Percentiles rank a stretch among this genome's conserved stretches.
Conservation (phyloP, 37 sponge, comb jelly and placozoan species). For the Mnemiopsis leidyi region DNA sequence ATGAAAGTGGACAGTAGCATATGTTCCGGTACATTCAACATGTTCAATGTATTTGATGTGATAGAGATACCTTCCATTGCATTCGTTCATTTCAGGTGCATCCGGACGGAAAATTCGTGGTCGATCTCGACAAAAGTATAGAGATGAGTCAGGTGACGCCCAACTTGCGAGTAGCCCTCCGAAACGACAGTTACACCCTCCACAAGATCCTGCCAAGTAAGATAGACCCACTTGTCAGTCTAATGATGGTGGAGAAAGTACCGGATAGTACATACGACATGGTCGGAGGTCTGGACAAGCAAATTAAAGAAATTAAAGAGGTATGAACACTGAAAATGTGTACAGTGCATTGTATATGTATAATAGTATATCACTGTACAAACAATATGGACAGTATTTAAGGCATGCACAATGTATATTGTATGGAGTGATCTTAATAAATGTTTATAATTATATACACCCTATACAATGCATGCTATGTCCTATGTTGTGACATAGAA, state of each 20-base stretch:
- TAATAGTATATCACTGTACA: too few relatives aligned
- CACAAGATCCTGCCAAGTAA: constrained; percentile 98
- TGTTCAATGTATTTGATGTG: not conserved
- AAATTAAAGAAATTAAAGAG: constrained; percentile 97
- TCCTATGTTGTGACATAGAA: not conserved
- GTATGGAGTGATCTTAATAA: too few relatives aligned
- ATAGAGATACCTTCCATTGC: too few relatives aligned
- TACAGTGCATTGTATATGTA: too few relatives aligned
- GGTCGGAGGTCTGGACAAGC: constrained; percentile 99
- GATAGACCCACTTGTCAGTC: constrained; percentile 98
- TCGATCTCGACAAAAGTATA: constrained; percentile 92
- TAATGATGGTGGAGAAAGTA: constrained; percentile 99
- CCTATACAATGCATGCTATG: not conserved
- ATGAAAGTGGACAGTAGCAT: too few relatives aligned
- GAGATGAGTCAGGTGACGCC: constrained; percentile 70
- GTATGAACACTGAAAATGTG: too few relatives aligned
- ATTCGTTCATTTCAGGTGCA: too few relatives aligned
- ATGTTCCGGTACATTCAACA: too few relatives aligned
- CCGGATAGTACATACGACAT: constrained; percentile 99
- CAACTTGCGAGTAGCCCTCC: constrained; percentile 87
- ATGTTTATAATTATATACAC: too few relatives aligned
- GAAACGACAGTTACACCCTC: constrained; percentile 92
- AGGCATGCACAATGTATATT: too few relatives aligned
- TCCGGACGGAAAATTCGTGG: constrained; percentile 99
- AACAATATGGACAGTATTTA: too few relatives aligned